Base-by-base conservation (phyloP, 1,140 invertebrate genomes). In the Procambarus virginalis region DNA sequence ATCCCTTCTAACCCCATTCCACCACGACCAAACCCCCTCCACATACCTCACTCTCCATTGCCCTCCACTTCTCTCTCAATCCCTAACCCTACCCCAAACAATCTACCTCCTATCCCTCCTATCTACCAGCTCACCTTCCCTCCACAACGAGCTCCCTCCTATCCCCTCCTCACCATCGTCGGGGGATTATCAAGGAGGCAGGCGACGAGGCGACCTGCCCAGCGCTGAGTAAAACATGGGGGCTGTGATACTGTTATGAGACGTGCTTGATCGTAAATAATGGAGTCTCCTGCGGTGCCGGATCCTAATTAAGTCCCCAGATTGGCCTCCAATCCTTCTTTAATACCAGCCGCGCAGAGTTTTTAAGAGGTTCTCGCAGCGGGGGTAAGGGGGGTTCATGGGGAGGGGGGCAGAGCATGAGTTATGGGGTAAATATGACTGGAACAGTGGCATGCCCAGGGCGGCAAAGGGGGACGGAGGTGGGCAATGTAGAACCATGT, bases 261-360 rank as follows among this genome's bases (percentile, higher is more conserved):
- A 49, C 78, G 76, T 79, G 75, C 58, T 68, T 78, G 75, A 79
- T 87, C 86, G 86, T 87, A 89, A 75, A 82, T 83, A 89, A 83
- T 82, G 46, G 45, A 46, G 58, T 64, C 86, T 60, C 86, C 86
- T 58, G 86, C 17, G 70, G 86, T 51, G 79, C 70, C 86, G 68
- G 64, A 83, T 81, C 80, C 86, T 89, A 89, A 89, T 89, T 83
- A 89, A 89, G 86, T 77, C 86, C 80, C 81, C 80, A 89, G 86
- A 82, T 89, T 89, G 86, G 79, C 70, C 86, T 75, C 49, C 79
- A 82, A 89, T 89, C 86, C 81, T 73, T 83, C 86, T 89, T 89
- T 89, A 89, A 89, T 89, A 89, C 86, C 49, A 48, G 68, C 45
- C 46, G 73, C 73, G 76, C 86, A 20, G 64, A 51, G 60, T 81